Evolutionary conservation across 1,140 invertebrate genomes (phyloP).

Genomic region (Rhynchophorus ferrugineus): DNA sequence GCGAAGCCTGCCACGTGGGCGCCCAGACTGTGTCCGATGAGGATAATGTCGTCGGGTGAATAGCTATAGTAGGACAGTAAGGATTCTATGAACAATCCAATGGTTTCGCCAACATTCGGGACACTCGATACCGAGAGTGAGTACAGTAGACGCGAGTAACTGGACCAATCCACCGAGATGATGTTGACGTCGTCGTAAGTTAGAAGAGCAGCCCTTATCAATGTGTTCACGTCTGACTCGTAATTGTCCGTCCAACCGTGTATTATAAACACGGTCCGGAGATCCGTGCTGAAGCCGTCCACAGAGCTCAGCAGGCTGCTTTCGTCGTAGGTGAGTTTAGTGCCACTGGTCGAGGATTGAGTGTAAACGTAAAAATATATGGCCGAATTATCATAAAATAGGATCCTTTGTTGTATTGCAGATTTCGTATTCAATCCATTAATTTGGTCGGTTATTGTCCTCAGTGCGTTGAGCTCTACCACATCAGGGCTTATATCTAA

Average conservation of each 20-base stretch:
- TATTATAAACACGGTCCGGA: background rate
- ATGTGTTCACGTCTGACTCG: background rate
- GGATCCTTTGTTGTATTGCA: too few species aligned
- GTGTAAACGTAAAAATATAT: too few species aligned
- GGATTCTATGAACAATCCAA: slow-evolving; percentile 47
- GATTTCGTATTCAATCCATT: too few species aligned
- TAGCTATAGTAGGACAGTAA: slow-evolving; percentile 40
- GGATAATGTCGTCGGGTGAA: slow-evolving; percentile 44
- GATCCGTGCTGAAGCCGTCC: background rate
- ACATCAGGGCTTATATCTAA: too few species aligned
- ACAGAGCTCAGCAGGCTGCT: too few species aligned
- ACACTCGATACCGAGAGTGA: slow-evolving; percentile 38
- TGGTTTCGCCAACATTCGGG: slow-evolving; percentile 41
- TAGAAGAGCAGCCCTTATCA: background rate
- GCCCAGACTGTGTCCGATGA: slow-evolving; percentile 61
- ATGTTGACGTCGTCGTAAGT: background rate
- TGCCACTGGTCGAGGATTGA: too few species aligned
- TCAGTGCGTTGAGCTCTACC: too few species aligned
- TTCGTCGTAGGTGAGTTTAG: too few species aligned
- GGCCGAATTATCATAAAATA: too few species aligned
- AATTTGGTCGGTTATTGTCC: too few species aligned
- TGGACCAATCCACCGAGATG: background rate
- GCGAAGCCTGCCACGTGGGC: slow-evolving; percentile 57
- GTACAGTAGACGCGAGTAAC: background rate
- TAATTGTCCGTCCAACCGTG: background rate